These are phyloP conservation scores for Amaurobius ferox DNA, from an alignment of 2,888 invertebrate genomes.

Conservation along the genomic window DNA sequence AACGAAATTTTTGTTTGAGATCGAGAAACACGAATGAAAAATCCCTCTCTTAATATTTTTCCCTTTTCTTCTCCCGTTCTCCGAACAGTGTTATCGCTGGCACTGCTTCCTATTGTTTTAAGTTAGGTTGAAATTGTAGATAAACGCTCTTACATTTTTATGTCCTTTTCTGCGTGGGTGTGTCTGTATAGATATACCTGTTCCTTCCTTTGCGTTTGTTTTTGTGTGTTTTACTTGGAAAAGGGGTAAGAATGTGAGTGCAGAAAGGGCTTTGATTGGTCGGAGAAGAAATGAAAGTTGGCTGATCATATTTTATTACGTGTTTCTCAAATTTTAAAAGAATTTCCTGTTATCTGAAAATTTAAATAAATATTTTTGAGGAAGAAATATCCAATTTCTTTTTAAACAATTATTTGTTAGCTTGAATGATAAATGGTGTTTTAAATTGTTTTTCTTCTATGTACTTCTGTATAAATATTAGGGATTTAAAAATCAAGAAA, in stretches of 20 bases:
- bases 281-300: slow-evolving; percentile 37
- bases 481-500: no score
- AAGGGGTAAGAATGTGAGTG: slow-evolving; percentile 7
- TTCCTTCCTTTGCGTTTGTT: slow-evolving; percentile 33
- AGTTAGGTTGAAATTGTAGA: slow-evolving; percentile 60
- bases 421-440: not conserved
- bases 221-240: not conserved
- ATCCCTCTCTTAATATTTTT: not conserved
- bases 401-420: not conserved
- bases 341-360: not conserved
- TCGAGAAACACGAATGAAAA: slow-evolving; percentile 22
- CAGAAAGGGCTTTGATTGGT: slow-evolving; percentile 41
- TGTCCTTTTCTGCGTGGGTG: slow-evolving; percentile 9
- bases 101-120: slow-evolving; percentile 61
- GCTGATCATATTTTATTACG: not conserved
- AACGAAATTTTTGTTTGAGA: slow-evolving; percentile 65
- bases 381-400: not conserved
- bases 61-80: not conserved
- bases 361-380: not conserved
- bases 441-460: no score
- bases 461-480: no score
- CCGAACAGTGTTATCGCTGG: not conserved
- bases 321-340: slow-evolving; percentile 9
- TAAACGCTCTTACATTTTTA: slow-evolving; percentile 62
- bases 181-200: slow-evolving; percentile 37